Base-by-base conservation (phyloP, 1,140 invertebrate genomes). In the Rhagoletis zephyria region DNA sequence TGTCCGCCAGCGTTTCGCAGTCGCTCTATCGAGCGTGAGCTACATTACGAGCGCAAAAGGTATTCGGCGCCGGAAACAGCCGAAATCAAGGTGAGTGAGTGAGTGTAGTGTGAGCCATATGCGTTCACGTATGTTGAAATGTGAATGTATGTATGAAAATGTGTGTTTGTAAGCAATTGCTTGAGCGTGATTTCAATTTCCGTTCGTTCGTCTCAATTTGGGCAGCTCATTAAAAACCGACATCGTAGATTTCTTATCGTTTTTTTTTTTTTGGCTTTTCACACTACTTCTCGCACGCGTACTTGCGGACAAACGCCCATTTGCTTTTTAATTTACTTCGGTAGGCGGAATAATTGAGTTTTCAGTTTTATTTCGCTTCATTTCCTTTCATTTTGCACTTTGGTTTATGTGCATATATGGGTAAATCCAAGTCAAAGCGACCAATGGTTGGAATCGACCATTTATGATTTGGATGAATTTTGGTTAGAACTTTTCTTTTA, bases 1-100 rank as follows among this genome's bases (percentile, higher is more conserved):
- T 87, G 91, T 67, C 92, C 92, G 51, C 91, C 91, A 42, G 91
- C 91, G 40, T 92, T 92, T 88, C 91, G 92, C 30, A 93, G 90
- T 87, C 91, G 90, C 51, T 93, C 92, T 85, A 92, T 92, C 74
- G 92, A 93, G 86, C 90, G 91, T 40, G 92, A 93, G 88, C 89
- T 90, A 56, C 86, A 89, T n/a, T 90, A 91, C 91, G 92, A 93
- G 85, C 90, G 91, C 51, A 93, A 93, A 86, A 90, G 92, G 19
- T 90, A 88, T 88, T 92, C 92, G 7, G 89, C 90, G 60, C 88
- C 89, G 88, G 91, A 93, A 88, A 87, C 90, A 77, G 90, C 88
- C 74, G 92, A 91, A 88, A 89, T 92, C 87, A 93, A 92, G 90
- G 92, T 93, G 89, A 88, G 74, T 56, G 70, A 30, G 14, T 3